These are phyloP conservation scores for Neodontobutis hainanensis DNA, from an alignment of 2,113 vertebrate genomes.

Conservation along the genomic window DNA sequence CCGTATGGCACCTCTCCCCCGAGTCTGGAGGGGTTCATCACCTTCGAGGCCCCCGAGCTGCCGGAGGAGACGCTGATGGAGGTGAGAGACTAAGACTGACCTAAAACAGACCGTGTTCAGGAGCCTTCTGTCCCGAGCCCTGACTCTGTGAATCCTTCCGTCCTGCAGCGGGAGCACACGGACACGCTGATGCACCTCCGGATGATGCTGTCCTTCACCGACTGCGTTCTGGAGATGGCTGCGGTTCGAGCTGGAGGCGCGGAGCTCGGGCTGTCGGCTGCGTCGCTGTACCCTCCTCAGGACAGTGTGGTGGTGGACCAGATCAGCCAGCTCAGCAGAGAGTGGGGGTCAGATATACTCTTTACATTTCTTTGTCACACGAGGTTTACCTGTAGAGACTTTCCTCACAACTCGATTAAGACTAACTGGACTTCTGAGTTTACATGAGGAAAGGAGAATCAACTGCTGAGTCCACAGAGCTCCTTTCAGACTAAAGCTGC, in stretches of 20 bases:
- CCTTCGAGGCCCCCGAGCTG: constrained; percentile 95
- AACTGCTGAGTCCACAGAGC: too few relatives aligned
- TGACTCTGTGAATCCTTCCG: too few relatives aligned
- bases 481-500: too few relatives aligned
- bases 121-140: too few relatives aligned
- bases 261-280: constrained; percentile 84
- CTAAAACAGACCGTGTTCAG: background rate
- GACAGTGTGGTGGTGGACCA: constrained; percentile 96
- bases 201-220: constrained; percentile 92
- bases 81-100: constrained; percentile 73
- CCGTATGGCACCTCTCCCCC: constrained; percentile 94
- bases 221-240: constrained; percentile 94
- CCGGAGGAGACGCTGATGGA: constrained; percentile 98
- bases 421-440: too few relatives aligned
- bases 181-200: constrained; percentile 93
- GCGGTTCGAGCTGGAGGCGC: constrained; percentile 81
- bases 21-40: constrained; percentile 94
- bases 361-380: too few relatives aligned
- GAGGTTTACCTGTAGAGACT: too few relatives aligned
- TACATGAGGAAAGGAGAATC: too few relatives aligned
- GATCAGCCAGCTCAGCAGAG: constrained; percentile 96
- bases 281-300: constrained; percentile 90
- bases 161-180: constrained; percentile 89
- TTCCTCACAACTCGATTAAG: too few relatives aligned
- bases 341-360: constrained; percentile 88